Conservation (phyloP, 2,888 invertebrate genomes). For the Hyposoter dolosus region DNA sequence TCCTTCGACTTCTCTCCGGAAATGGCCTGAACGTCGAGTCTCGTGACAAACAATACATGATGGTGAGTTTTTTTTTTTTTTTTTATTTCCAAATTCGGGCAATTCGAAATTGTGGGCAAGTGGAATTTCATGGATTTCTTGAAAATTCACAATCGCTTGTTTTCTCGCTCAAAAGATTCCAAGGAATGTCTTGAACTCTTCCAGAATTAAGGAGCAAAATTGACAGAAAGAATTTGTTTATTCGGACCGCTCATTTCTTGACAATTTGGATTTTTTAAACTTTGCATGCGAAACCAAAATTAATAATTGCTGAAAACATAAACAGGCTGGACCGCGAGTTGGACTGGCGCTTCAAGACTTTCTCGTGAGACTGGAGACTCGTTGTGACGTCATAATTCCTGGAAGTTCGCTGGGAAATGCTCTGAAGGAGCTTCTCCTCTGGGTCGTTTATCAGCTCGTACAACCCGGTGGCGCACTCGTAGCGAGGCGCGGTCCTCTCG, state of each 20-base stretch:
- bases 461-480: conserved; percentile 89
- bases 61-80: conserved; percentile 76
- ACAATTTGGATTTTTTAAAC: background rate
- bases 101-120: background rate
- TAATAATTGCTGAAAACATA: background rate
- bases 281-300: conserved; percentile 19
- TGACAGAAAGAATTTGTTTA: background rate
- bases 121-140: background rate
- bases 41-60: conserved; percentile 86
- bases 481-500: conserved; percentile 89
- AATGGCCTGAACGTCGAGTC: conserved; percentile 86
- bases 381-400: conserved; percentile 87
- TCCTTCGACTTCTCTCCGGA: conserved; percentile 89
- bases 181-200: background rate
- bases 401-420: conserved; percentile 86
- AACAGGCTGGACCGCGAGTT: conserved; percentile 91
- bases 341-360: conserved; percentile 91
- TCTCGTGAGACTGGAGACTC: conserved; percentile 89
- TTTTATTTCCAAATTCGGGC: background rate
- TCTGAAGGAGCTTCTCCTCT: conserved; percentile 89
- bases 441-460: conserved; percentile 90
- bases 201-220: background rate
- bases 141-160: no score
- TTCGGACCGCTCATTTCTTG: background rate
- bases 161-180: no score